Conservation (phyloP, 1,140 invertebrate genomes). For the honey bee (Apis mellifera) region Amel_HAv3.1 CM009931.2:6207501-6208000, state of each 20-base stretch:
- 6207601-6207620: too few relatives aligned
- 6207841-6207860: slow-evolving; percentile 35
- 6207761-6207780: too few relatives aligned
- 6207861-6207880: slow-evolving; percentile 44
- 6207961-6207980: slow-evolving; percentile 40
- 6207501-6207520: too few relatives aligned
- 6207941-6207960: slow-evolving; percentile 50
- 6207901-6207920: slow-evolving; percentile 50
- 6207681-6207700: too few relatives aligned
- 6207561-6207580: too few relatives aligned
- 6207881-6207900: slow-evolving; percentile 21
- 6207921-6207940: slow-evolving; percentile 50
- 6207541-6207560: too few relatives aligned
- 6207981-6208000: slow-evolving; percentile 44
- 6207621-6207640: too few relatives aligned
- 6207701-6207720: slow-evolving; percentile 24
- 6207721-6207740: neutral
- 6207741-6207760: neutral
- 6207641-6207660: too few relatives aligned
- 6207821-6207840: neutral
- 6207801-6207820: neutral
- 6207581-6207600: too few relatives aligned
- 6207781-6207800: neutral
- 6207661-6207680: too few relatives aligned
- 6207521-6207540: too few relatives aligned